phyloP scores from a whole-genome alignment of 2,888 invertebrate species.

The Imbricaverruca yamaguchii region DNA sequence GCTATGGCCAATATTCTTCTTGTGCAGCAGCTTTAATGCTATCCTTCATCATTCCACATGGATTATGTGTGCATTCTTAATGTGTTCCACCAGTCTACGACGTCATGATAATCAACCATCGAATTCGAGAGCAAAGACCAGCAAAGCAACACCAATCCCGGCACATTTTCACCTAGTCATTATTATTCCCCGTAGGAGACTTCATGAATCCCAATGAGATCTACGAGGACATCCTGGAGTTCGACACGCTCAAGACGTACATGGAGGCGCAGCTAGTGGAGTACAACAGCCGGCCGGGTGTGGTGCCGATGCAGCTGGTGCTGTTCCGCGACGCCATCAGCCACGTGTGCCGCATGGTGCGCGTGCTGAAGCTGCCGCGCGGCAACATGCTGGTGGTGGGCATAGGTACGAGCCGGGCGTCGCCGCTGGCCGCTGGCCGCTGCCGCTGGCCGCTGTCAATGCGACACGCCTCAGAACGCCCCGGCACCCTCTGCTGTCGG shows the following conservation, averaged over 20 bases:
- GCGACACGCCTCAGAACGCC: too few species aligned
- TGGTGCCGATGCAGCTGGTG: constrained; percentile 70
- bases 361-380: constrained; percentile 71
- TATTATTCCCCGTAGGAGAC: constrained; percentile 50
- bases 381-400: constrained; percentile 79
- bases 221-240: constrained; percentile 69
- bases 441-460: constrained; percentile 52
- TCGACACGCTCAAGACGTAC: constrained; percentile 50
- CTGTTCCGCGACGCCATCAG: constrained; percentile 80
- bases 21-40: too few species aligned
- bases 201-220: constrained; percentile 68
- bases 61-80: too few species aligned
- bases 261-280: constrained; percentile 58
- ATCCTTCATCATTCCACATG: too few species aligned
- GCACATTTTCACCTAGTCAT: too few species aligned
- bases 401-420: constrained; percentile 56
- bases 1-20: too few species aligned
- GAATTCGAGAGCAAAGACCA: too few species aligned
- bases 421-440: constrained; percentile 52
- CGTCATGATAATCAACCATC: too few species aligned
- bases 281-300: constrained; percentile 71
- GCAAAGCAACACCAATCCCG: too few species aligned
- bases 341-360: constrained; percentile 70
- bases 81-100: too few species aligned
- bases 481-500: too few species aligned